These are phyloP conservation scores for Paelopatides confundens DNA, from an alignment of 53 echinoderm and acorn worm species.

Conservation along the genomic window DNA sequence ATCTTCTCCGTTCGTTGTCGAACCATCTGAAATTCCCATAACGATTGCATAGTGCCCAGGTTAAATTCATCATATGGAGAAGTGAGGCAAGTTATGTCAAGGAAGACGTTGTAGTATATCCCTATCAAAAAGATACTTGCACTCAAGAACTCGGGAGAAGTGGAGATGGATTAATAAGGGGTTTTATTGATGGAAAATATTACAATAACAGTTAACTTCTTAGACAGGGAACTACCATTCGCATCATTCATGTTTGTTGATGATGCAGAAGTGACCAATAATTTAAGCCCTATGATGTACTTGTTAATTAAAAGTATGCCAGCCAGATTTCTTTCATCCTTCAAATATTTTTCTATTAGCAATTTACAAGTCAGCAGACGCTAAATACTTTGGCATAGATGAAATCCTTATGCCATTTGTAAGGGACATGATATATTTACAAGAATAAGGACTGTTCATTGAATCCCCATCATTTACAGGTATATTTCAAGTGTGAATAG, in stretches of 20 bases:
- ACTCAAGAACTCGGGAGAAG: not conserved
- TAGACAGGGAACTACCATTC: not conserved
- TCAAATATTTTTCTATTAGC: no score
- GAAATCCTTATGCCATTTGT: no score
- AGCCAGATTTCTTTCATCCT: no score
- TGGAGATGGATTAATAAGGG: conserved; percentile 13
- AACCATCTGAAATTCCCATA: conserved; percentile 22
- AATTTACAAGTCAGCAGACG: no score
- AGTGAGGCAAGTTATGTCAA: not conserved
- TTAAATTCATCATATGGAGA: conserved; percentile 25
- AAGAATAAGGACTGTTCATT: no score
- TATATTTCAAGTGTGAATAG: no score
- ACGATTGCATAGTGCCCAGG: conserved; percentile 41
- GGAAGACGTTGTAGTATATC: conserved; percentile 13
- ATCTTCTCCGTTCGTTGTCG: conserved; percentile 14
- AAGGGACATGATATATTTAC: no score
- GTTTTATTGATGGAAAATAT: conserved; percentile 21
- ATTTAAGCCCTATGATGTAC: no score
- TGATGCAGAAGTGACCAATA: no score
- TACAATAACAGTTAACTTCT: conserved; percentile 27
- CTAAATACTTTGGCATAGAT: no score
- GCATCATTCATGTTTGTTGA: conserved; percentile 2
- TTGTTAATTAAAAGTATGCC: no score
- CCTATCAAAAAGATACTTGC: conserved; percentile 4
- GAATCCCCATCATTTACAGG: no score